These are phyloP conservation scores for Pardosa pseudoannulata DNA, from an alignment of 2,888 invertebrate genomes.

Conservation along the genomic window DNA sequence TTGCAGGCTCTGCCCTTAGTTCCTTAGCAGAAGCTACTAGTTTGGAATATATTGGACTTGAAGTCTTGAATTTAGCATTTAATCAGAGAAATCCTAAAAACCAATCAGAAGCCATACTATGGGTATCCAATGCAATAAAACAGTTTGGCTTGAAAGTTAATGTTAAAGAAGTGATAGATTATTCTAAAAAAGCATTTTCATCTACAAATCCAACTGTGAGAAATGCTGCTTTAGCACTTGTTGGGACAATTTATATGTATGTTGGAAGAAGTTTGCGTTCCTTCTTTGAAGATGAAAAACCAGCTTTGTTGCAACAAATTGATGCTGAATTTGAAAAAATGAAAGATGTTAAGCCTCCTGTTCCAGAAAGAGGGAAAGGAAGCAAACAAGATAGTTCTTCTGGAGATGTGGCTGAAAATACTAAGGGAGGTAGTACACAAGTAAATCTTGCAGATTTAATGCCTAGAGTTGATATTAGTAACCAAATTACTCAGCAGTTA, in stretches of 20 bases:
- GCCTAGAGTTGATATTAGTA: conserved; percentile 87
- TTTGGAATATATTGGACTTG: conserved; percentile 85
- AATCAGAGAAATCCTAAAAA: conserved; percentile 94
- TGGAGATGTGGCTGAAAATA: conserved; percentile 79
- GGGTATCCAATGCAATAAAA: conserved; percentile 87
- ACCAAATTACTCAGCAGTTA: conserved; percentile 88
- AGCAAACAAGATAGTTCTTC: conserved; percentile 73
- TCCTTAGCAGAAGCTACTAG: conserved; percentile 87
- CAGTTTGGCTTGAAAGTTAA: conserved; percentile 87
- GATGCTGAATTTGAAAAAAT: conserved; percentile 85
- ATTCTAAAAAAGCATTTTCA: conserved; percentile 86
- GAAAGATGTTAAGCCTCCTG: conserved; percentile 85
- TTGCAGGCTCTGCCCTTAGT: conserved; percentile 84
- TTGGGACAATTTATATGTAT: conserved; percentile 88
- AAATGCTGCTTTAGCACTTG: conserved; percentile 85
- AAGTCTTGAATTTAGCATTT: conserved; percentile 86
- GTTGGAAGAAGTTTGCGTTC: conserved; percentile 86
- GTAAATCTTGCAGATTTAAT: conserved; percentile 84
- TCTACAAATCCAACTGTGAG: conserved; percentile 92
- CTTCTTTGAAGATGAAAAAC: conserved; percentile 92
- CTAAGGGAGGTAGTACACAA: conserved; percentile 77
- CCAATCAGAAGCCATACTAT: conserved; percentile 88
- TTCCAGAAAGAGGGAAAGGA: conserved; percentile 83
- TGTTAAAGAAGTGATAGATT: conserved; percentile 64
- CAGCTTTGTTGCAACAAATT: conserved; percentile 88